Conservation (phyloP, 2,113 vertebrate species). For the Anolis carolinensis region DNA sequence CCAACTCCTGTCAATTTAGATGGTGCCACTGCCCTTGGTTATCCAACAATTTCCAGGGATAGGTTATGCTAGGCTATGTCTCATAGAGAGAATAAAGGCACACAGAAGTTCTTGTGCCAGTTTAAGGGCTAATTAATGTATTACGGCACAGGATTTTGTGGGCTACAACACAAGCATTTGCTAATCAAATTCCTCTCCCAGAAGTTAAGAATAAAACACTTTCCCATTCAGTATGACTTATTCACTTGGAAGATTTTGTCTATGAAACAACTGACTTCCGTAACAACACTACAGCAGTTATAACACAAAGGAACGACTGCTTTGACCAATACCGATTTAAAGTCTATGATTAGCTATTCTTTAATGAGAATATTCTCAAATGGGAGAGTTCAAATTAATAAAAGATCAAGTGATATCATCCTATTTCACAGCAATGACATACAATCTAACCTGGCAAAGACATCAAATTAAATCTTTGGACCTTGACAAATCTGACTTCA, state of each 20-base stretch:
- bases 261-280: not conserved
- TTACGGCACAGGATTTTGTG: not conserved
- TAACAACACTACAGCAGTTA: not conserved
- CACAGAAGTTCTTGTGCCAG: not conserved
- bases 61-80: not conserved
- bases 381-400: too few species aligned
- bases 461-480: not conserved
- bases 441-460: not conserved
- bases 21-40: not conserved
- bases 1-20: not conserved
- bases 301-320: not conserved
- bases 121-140: not conserved
- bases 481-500: not conserved
- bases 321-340: not conserved
- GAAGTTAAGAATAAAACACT: not conserved
- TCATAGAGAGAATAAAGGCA: too few species aligned
- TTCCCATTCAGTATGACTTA: not conserved
- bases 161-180: too few species aligned
- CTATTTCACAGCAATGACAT: not conserved
- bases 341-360: not conserved
- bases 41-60: not conserved
- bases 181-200: not conserved
- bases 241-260: not conserved
- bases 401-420: too few species aligned
- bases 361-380: too few species aligned